Evolutionary conservation across 2,113 vertebrate genomes (phyloP).

Genomic region (Protomyctophum bolini): DNA sequence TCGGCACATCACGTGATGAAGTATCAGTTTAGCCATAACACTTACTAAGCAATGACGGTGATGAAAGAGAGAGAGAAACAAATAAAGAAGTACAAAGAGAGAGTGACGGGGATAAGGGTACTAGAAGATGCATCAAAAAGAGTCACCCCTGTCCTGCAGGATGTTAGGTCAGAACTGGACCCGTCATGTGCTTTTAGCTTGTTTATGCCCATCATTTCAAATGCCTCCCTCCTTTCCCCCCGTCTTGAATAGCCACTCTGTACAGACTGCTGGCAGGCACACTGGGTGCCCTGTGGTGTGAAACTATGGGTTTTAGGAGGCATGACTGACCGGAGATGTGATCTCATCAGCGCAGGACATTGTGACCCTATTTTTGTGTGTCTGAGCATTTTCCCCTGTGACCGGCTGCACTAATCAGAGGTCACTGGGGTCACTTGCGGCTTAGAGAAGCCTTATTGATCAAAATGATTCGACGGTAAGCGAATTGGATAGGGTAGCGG

Average conservation of each 20-base stretch:
- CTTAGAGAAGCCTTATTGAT: slow-evolving; percentile 34
- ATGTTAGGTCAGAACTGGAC: slow-evolving; percentile 4
- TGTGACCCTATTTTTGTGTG: background rate
- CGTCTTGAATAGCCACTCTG: slow-evolving; percentile 16
- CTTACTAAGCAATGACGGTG: too few species aligned
- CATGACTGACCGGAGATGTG: slow-evolving; percentile 14
- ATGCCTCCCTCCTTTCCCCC: background rate
- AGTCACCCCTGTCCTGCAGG: background rate
- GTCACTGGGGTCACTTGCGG: slow-evolving; percentile 40
- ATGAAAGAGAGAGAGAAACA: background rate
- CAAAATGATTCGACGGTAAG: slow-evolving; percentile 36
- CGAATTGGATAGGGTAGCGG: slow-evolving; percentile 48
- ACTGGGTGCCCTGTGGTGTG: slow-evolving; percentile 1
- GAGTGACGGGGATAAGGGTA: background rate
- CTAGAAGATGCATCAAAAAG: background rate
- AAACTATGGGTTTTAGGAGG: background rate
- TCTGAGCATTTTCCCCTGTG: slow-evolving; percentile 36
- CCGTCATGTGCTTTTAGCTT: background rate
- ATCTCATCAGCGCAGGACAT: slow-evolving; percentile 25
- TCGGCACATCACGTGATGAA: too few species aligned
- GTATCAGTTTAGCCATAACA: too few species aligned
- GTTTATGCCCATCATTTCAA: background rate
- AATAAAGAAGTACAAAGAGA: background rate
- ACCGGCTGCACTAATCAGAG: slow-evolving; percentile 45
- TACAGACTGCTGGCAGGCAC: background rate